Evolutionary conservation across 2,888 invertebrate genomes (phyloP).

Genomic region (Agonopterix heracliana): DNA sequence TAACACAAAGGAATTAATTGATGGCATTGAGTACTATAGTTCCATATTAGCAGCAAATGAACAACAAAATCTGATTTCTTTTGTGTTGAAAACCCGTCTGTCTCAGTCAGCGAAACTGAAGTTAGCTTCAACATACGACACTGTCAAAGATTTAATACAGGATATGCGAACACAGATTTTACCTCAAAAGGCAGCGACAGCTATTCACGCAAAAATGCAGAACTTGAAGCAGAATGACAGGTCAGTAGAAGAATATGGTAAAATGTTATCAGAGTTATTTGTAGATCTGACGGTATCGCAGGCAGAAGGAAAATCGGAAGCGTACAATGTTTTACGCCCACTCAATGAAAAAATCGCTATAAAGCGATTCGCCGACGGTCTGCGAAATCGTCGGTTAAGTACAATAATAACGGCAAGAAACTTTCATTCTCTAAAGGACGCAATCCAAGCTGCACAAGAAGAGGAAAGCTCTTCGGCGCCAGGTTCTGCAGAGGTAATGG

Average conservation of each 20-base stretch:
- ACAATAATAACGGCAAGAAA: conserved; percentile 5
- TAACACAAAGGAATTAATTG: conserved; percentile 6
- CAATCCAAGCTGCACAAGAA: conserved; percentile 7
- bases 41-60: neutral
- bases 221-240: neutral
- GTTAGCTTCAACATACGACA: conserved; percentile 1
- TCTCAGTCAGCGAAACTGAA: conserved; percentile 6
- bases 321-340: conserved; percentile 1
- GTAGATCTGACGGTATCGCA: conserved; percentile 3
- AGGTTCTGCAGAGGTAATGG: neutral
- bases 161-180: conserved; percentile 6
- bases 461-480: neutral
- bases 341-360: conserved; percentile 7
- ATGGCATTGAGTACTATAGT: conserved; percentile 7
- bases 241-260: conserved; percentile 1
- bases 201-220: conserved; percentile 1
- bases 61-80: conserved; percentile 5
- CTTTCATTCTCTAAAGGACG: conserved; percentile 3
- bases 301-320: neutral
- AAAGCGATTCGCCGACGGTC: conserved; percentile 9
- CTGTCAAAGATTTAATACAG: neutral
- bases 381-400: conserved; percentile 6
- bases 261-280: neutral
- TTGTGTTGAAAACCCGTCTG: conserved; percentile 10
- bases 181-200: conserved; percentile 6